phyloP scores from a whole-genome alignment of 2,888 invertebrate species.

The Ametastegia equiseti region DNA sequence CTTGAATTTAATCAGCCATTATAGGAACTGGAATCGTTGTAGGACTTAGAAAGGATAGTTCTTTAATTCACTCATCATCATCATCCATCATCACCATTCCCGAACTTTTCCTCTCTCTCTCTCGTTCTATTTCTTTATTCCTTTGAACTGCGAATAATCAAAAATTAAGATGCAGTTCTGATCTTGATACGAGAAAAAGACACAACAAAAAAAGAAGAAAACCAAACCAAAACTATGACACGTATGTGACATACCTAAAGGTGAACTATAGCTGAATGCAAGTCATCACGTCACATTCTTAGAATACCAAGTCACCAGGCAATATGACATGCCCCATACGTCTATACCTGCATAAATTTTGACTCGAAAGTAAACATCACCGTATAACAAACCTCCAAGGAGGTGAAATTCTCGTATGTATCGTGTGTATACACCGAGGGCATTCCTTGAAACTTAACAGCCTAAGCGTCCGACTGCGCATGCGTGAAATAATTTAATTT shows the following conservation, averaged over 20 bases:
- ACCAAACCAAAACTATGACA: neutral
- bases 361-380: constrained; percentile 40
- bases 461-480: neutral
- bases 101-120: too few species aligned
- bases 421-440: neutral
- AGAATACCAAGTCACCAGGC: constrained; percentile 22
- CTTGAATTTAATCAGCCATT: too few species aligned
- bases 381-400: constrained; percentile 27
- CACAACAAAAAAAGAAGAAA: neutral
- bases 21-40: too few species aligned
- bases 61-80: too few species aligned
- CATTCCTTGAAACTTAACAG: neutral
- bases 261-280: neutral
- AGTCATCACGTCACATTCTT: constrained; percentile 28
- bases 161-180: too few species aligned
- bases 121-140: too few species aligned
- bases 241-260: neutral
- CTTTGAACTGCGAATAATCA: too few species aligned
- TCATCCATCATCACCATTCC: too few species aligned
- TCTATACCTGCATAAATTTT: constrained; percentile 9
- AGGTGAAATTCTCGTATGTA: neutral
- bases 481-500: too few species aligned
- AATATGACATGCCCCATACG: neutral
- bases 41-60: too few species aligned
- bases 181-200: neutral